These are phyloP conservation scores for Plecturocebus donacophilus DNA, from an alignment of 2,113 vertebrate genomes.

Conservation along the genomic window DNA sequence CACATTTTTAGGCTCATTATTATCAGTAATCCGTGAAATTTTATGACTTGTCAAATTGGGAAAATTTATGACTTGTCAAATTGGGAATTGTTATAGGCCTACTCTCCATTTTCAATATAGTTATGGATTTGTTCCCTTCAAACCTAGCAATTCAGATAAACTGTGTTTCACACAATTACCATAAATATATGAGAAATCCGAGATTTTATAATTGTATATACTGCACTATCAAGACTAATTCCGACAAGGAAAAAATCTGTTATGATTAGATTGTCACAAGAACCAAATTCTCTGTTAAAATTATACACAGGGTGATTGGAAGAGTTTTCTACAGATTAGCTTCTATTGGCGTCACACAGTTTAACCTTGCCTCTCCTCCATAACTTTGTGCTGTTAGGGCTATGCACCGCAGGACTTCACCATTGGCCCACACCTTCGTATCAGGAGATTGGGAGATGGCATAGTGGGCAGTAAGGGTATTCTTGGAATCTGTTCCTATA, in stretches of 20 bases:
- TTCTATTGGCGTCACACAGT: not conserved
- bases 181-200: constrained; percentile 11
- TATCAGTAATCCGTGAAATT: not conserved
- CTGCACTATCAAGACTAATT: not conserved
- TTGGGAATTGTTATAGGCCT: not conserved
- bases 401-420: not conserved
- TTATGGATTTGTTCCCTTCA: not conserved
- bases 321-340: constrained; percentile 49
- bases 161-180: not conserved
- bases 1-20: not conserved
- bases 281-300: constrained; percentile 46
- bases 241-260: not conserved
- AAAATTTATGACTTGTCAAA: not conserved
- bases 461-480: not conserved
- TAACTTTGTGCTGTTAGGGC: not conserved
- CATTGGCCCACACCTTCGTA: not conserved
- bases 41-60: not conserved
- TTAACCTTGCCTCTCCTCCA: not conserved
- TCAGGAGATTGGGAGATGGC: not conserved
- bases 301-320: not conserved
- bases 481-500: not conserved
- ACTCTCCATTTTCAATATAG: not conserved
- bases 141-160: not conserved
- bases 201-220: not conserved
- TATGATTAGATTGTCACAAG: constrained; percentile 34